Evolutionary conservation across 2,888 invertebrate species (phyloP).

Genomic region (Nematopogon swammerdamellus): DNA sequence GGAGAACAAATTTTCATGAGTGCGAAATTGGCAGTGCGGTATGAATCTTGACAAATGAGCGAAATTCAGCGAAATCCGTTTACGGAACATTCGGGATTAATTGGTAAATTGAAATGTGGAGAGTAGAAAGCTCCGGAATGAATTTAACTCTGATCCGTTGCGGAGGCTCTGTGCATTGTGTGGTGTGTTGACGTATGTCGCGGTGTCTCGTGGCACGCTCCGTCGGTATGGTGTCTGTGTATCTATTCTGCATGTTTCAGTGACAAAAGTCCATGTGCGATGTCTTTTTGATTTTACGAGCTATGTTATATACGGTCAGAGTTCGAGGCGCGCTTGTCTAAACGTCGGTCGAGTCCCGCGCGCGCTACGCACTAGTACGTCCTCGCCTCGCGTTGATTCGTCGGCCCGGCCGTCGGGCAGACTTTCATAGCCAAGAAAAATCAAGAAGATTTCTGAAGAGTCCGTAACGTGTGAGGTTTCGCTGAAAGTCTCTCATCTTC

Average conservation of each 20-base stretch:
- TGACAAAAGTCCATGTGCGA: conserved; percentile 41
- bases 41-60: conserved; percentile 23
- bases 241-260: conserved; percentile 41
- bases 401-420: too few relatives aligned
- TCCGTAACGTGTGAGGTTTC: conserved; percentile 29
- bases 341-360: neutral
- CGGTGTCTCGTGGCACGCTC: neutral
- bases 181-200: neutral
- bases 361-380: too few relatives aligned
- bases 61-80: conserved; percentile 47
- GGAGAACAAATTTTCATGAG: neutral
- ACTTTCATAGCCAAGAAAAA: neutral
- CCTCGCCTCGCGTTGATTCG: too few relatives aligned
- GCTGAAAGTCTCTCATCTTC: conserved; percentile 55
- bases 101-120: neutral
- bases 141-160: neutral
- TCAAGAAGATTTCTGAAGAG: conserved; percentile 29
- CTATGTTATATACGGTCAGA: conserved; percentile 14
- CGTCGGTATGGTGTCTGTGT: neutral
- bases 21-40: neutral
- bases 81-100: neutral
- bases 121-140: neutral
- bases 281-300: conserved; percentile 49
- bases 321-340: neutral
- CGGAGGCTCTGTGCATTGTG: neutral